A percentile compares a stretch with the other conserved stretches of the same genome.
These are phyloP conservation scores for Phaonia tiefii DNA, from an alignment of 2,888 invertebrate species.

Conservation along the genomic window DNA sequence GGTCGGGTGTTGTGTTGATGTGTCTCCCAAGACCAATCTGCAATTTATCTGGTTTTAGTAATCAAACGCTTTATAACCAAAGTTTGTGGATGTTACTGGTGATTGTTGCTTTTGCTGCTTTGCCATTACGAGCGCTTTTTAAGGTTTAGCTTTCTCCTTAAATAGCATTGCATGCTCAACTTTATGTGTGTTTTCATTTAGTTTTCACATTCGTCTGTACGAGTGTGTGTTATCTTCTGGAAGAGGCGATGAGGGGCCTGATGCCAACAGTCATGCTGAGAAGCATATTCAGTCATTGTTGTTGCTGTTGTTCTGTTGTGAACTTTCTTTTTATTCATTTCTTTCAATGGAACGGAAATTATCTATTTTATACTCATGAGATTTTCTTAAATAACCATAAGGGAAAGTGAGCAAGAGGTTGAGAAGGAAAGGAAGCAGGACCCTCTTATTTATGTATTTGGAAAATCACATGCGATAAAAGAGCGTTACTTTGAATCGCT, in stretches of 20 bases:
- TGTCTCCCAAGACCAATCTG: constrained; percentile 54
- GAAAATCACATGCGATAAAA: constrained; percentile 51
- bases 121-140: constrained; percentile 42
- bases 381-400: constrained; percentile 46
- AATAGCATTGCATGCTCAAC: constrained; percentile 23
- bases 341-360: constrained; percentile 59
- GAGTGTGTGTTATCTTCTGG: too few relatives aligned
- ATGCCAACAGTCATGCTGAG: constrained; percentile 1
- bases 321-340: constrained; percentile 26
- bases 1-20: constrained; percentile 36
- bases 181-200: constrained; percentile 38
- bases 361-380: constrained; percentile 57
- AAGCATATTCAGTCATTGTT: not conserved
- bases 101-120: constrained; percentile 54
- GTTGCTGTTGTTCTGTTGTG: constrained; percentile 14
- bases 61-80: constrained; percentile 62
- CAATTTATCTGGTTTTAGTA: constrained; percentile 61
- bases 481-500: constrained; percentile 48
- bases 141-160: constrained; percentile 7
- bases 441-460: constrained; percentile 14
- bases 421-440: not conserved
- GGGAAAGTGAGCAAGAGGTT: not conserved
- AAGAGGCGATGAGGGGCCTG: not conserved
- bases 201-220: constrained; percentile 13
- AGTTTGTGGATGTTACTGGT: constrained; percentile 58